Evolutionary conservation across 2,797 vertebrate species (phyloP).

Genomic region (Atherinosoma microstoma): DNA sequence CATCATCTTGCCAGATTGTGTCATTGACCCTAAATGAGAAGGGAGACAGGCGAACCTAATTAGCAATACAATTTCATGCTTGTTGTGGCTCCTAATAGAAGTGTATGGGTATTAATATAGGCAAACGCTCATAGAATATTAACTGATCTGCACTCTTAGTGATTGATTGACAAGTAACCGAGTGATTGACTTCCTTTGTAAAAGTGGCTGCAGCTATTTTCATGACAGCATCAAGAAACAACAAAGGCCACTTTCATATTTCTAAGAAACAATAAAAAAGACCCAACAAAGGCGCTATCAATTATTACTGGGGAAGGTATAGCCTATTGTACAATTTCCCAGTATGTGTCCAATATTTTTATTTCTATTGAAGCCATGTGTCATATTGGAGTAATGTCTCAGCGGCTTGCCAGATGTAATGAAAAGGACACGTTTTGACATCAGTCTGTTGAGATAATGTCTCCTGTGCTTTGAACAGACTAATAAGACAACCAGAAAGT

Average conservation of each 20-base stretch:
- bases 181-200: conserved; percentile 33
- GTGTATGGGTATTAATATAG: conserved; percentile 79
- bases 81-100: conserved; percentile 80
- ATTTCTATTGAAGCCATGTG: not conserved
- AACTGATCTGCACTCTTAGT: conserved; percentile 56
- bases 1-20: conserved; percentile 60
- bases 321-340: not conserved
- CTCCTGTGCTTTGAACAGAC: conserved; percentile 12
- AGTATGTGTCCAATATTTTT: not conserved
- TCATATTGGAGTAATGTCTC: not conserved
- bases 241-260: conserved; percentile 26
- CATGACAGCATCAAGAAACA: conserved; percentile 46
- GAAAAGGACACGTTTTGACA: not conserved
- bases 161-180: conserved; percentile 45
- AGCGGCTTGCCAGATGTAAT: not conserved
- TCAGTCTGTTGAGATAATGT: conserved; percentile 1
- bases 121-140: conserved; percentile 78
- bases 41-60: conserved; percentile 70
- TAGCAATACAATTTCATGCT: conserved; percentile 81
- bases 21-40: conserved; percentile 71
- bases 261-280: conserved; percentile 28
- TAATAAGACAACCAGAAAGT: conserved; percentile 3
- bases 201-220: conserved; percentile 23
- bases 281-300: not conserved
- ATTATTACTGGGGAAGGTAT: not conserved